These are phyloP conservation scores for Prenolepis imparis DNA, from an alignment of 2,888 invertebrate genomes.

Conservation along the genomic window DNA sequence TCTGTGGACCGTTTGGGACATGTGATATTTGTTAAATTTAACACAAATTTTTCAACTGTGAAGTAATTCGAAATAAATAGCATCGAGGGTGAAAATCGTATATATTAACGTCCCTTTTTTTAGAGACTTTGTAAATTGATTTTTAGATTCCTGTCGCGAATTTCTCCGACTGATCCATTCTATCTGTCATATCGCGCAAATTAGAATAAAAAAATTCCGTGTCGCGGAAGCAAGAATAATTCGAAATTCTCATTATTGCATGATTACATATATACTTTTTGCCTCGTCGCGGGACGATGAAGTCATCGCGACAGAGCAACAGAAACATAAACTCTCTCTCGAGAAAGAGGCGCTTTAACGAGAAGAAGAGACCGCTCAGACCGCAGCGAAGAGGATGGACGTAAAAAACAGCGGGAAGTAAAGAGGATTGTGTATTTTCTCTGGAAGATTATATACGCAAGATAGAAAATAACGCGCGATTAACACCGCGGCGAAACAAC, in stretches of 20 bases:
- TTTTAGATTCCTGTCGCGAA: not conserved
- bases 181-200: not conserved
- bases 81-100: not conserved
- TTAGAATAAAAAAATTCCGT: not conserved
- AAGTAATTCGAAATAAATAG: slow-evolving; percentile 26
- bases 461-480: not conserved
- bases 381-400: not conserved
- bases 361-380: not conserved
- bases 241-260: not conserved
- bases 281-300: too few relatives aligned
- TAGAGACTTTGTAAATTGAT: not conserved
- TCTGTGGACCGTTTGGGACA: too few relatives aligned
- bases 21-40: too few relatives aligned
- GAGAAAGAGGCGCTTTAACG: not conserved
- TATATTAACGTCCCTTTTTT: not conserved
- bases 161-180: not conserved
- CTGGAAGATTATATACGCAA: not conserved
- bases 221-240: not conserved
- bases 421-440: not conserved
- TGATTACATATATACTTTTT: too few relatives aligned
- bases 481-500: not conserved
- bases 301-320: not conserved
- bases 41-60: too few relatives aligned
- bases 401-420: not conserved
- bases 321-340: not conserved